Conservation (phyloP, 1,140 invertebrate species). For the Pseudomyrmex sp. region DNA sequence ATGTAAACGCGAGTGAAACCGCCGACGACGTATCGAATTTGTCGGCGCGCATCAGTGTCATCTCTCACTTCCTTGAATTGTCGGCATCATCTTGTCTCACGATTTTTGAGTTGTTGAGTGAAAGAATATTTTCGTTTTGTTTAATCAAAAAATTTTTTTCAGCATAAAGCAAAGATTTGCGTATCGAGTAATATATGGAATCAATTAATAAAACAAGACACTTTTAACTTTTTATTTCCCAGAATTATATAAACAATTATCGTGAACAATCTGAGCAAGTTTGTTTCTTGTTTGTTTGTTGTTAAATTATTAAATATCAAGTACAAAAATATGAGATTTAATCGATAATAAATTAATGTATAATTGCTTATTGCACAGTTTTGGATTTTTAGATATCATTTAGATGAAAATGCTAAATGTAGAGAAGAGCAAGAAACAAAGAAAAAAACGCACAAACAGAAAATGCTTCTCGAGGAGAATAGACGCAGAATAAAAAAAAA, state of each 20-base stretch:
- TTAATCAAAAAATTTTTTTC: not conserved
- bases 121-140: not conserved
- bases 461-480: not conserved
- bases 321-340: not conserved
- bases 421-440: not conserved
- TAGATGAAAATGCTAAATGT: not conserved
- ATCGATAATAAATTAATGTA: not conserved
- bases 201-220: not conserved
- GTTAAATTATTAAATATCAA: not conserved
- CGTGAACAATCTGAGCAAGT: not conserved
- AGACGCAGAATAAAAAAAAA: not conserved
- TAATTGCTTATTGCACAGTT: slow-evolving; percentile 6
- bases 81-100: slow-evolving; percentile 27
- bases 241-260: slow-evolving; percentile 1
- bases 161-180: not conserved
- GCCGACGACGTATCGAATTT: slow-evolving; percentile 53
- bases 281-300: not conserved
- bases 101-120: no score
- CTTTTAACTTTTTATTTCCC: not conserved
- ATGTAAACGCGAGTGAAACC: slow-evolving; percentile 74
- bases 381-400: no score
- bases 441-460: not conserved
- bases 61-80: slow-evolving; percentile 13
- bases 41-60: slow-evolving; percentile 15
- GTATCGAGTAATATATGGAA: not conserved